Evolutionary conservation across 1,140 invertebrate genomes (phyloP), one percentile per base, ranked within the genome.

Genomic region (Drosophila orena): DNA sequence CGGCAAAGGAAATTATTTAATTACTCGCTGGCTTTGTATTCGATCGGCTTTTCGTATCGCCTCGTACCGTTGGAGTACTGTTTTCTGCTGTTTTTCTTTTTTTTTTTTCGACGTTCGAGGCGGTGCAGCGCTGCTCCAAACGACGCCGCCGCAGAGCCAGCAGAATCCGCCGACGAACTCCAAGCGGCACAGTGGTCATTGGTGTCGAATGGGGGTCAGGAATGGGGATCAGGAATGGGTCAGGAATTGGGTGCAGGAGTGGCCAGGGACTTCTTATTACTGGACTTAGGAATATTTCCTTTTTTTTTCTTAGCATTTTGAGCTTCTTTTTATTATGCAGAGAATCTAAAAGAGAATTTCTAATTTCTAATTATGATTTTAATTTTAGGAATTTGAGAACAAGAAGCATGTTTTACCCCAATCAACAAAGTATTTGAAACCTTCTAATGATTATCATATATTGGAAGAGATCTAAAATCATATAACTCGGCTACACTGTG

Each of bases 1-100:
- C 77, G 76, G 61, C 79, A 84, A 80, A 77, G 73, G 76, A 89
- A 90, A 84, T 90, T 89, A 84, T 89, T 89, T 80, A 84, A 89
- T 89, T 89, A 81, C 72, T 76, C 68, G 60, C 77, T 58, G 70
- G 60, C 46, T 55, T 49, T 68, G 42, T 68, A 61, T 56, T 81
- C 42, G 61, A 11, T 35, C 30, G 30, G 27, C 43, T 42, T 20
- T 47, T 17, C 12, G 46, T 37, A 47, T 42, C 6, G 24, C 34
- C 38, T 53, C 11, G 58, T 30, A 50, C 27, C 10, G 37, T 4
- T 14, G 14, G 37, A 15, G 22, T 65, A 46, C 11, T 60, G 55
- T 59, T 65, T 60, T 60, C 44, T 20, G 24, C 35, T 15, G 47
- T 37, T 30, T 38, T 61, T 60, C 27, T 20, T 24, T 56, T 57